Percentiles rank a stretch among this genome's conserved stretches.
phyloP scores from a whole-genome alignment of 2,888 invertebrate species.

The Thalpophila matura region DNA sequence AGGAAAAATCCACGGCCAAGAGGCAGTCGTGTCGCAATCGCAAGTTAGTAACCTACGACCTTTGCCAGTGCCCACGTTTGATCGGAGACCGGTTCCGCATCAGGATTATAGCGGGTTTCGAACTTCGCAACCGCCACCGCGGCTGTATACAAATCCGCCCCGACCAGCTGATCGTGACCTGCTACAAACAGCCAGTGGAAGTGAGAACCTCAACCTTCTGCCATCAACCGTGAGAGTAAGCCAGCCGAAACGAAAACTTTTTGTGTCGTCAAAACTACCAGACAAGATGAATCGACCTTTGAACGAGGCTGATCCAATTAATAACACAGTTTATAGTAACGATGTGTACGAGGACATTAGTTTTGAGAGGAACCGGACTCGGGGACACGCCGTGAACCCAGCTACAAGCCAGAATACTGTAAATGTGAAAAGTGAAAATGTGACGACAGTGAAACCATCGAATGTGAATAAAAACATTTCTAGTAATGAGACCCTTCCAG shows the following conservation, averaged over 20 bases:
- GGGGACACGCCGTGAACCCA: slow-evolving; percentile 18
- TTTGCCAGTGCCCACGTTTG: slow-evolving; percentile 35
- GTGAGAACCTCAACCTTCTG: slow-evolving; percentile 48
- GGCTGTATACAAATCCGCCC: slow-evolving; percentile 51
- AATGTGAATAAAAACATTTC: slow-evolving; percentile 23
- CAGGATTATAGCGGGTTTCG: slow-evolving; percentile 38
- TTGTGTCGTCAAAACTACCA: slow-evolving; percentile 49
- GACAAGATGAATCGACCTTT: slow-evolving; percentile 45
- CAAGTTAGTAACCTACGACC: slow-evolving; percentile 57
- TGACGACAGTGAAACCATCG: slow-evolving; percentile 39
- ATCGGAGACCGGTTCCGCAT: slow-evolving; percentile 47
- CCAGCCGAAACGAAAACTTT: slow-evolving; percentile 58
- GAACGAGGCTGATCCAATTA: slow-evolving; percentile 45
- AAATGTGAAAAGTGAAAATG: slow-evolving; percentile 46
- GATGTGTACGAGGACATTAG: slow-evolving; percentile 32
- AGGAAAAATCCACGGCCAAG: slow-evolving; percentile 71
- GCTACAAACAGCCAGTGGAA: slow-evolving; percentile 36
- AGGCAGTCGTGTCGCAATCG: slow-evolving; percentile 61
- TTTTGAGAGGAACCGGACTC: slow-evolving; percentile 14
- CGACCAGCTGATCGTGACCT: slow-evolving; percentile 48
- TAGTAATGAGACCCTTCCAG: slow-evolving; percentile 51
- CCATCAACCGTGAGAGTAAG: slow-evolving; percentile 52
- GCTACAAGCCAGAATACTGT: slow-evolving; percentile 3
- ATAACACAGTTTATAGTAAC: slow-evolving; percentile 19
- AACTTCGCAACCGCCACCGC: slow-evolving; percentile 42